Conservation (phyloP, 2,888 invertebrate genomes). For the Macrosiphum euphorbiae region DNA sequence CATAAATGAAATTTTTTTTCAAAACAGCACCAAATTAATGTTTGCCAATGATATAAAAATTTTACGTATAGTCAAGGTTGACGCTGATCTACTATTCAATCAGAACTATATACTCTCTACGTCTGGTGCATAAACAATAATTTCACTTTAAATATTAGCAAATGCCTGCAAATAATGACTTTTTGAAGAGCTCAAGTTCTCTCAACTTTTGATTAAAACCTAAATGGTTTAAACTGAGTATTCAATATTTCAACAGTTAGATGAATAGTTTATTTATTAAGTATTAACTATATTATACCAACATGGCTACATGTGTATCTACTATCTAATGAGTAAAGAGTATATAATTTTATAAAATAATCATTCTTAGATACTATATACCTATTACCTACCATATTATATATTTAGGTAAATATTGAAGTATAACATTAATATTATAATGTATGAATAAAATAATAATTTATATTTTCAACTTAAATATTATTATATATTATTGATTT, state of each 20-base stretch:
- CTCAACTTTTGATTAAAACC: no score
- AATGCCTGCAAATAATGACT: no score
- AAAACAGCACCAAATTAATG: conserved; percentile 4
- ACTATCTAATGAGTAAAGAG: not conserved
- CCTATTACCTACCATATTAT: not conserved
- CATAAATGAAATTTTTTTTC: not conserved
- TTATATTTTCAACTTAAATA: not conserved
- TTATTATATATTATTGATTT: not conserved
- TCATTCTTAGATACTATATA: not conserved
- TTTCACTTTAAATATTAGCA: no score
- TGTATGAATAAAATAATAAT: not conserved
- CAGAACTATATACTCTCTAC: no score
- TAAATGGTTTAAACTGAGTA: not conserved
- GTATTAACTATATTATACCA: no score
- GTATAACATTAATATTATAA: not conserved
- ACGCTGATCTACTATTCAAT: no score
- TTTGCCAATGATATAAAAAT: conserved; percentile 4
- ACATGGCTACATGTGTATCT: no score
- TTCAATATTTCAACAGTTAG: not conserved
- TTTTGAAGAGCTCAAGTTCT: no score
- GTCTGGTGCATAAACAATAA: no score
- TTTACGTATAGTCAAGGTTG: not conserved
- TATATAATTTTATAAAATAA: not conserved
- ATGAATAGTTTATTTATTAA: no score
- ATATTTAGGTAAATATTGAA: not conserved